Percentiles rank a stretch among this genome's conserved stretches.
These are phyloP conservation scores for Romanomermis culicivorax DNA, from an alignment of 2,888 invertebrate genomes.

Conservation along the genomic window DNA sequence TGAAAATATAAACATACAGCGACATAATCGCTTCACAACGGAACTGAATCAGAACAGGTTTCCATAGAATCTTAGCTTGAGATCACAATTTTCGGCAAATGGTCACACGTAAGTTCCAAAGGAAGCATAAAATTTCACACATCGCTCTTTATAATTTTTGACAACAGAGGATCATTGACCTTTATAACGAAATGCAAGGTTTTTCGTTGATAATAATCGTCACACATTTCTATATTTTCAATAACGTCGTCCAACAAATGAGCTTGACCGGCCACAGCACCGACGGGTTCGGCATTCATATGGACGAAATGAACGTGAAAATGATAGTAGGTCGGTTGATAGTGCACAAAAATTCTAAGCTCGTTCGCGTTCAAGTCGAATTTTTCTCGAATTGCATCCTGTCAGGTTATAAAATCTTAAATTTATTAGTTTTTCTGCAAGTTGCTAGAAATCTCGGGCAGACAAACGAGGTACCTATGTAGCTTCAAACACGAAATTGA, in stretches of 20 bases:
- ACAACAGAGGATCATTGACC: slow-evolving; percentile 47
- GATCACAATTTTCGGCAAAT: too few relatives aligned
- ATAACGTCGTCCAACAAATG: slow-evolving; percentile 70
- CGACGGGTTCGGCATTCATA: slow-evolving; percentile 30
- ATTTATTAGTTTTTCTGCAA: too few relatives aligned
- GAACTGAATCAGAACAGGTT: too few relatives aligned
- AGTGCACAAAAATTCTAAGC: slow-evolving; percentile 67
- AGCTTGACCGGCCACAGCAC: slow-evolving; percentile 60
- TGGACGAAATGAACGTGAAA: slow-evolving; percentile 74
- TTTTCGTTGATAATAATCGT: slow-evolving; percentile 58
- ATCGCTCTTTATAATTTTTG: too few relatives aligned
- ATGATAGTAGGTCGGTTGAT: slow-evolving; percentile 91
- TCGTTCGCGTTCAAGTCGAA: slow-evolving; percentile 45
- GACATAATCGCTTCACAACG: too few relatives aligned
- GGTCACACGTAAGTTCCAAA: too few relatives aligned
- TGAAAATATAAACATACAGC: too few relatives aligned
- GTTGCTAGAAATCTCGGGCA: too few relatives aligned
- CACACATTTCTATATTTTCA: slow-evolving; percentile 54
- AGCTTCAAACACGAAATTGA: too few relatives aligned
- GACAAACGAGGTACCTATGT: too few relatives aligned
- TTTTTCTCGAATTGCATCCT: slow-evolving; percentile 52
- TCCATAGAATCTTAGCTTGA: too few relatives aligned
- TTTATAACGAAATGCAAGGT: slow-evolving; percentile 54
- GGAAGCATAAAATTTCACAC: too few relatives aligned
- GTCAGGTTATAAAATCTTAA: slow-evolving; percentile 13